A percentile compares a stretch with the other conserved stretches of the same genome.
Evolutionary conservation across 1,140 invertebrate genomes (phyloP).

Genomic region (Dendroctonus valens): DNA sequence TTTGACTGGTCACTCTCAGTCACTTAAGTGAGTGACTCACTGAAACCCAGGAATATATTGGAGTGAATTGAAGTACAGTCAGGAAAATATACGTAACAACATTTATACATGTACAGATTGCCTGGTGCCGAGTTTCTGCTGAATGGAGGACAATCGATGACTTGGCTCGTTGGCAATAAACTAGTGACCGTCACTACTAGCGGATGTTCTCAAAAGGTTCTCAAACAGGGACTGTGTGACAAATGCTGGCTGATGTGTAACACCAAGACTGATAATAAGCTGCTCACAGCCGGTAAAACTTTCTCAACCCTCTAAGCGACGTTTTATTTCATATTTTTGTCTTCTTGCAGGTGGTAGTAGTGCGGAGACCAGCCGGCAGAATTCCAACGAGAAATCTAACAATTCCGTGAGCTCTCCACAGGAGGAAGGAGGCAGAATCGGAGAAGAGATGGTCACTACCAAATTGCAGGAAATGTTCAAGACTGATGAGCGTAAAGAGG

Average conservation of each 20-base stretch:
- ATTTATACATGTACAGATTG: too few species aligned
- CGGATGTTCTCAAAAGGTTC: conserved; percentile 81
- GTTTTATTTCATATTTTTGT: not conserved
- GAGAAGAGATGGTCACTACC: conserved; percentile 40
- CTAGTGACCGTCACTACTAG: conserved; percentile 92
- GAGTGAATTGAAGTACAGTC: too few species aligned
- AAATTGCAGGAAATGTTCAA: conserved; percentile 43
- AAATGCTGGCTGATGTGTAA: conserved; percentile 68
- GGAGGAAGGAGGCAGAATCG: conserved; percentile 37
- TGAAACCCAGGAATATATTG: too few species aligned
- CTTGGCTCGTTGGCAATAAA: conserved; percentile 90
- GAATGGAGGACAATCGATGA: conserved; percentile 76
- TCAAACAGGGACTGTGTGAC: conserved; percentile 84
- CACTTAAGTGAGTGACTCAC: too few species aligned
- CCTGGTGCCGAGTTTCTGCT: conserved; percentile 83
- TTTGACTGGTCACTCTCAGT: too few species aligned
- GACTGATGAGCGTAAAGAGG: conserved; percentile 29
- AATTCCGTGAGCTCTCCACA: conserved; percentile 43
- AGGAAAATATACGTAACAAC: too few species aligned
- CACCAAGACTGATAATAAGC: conserved; percentile 33
- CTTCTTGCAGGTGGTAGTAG: conserved; percentile 34
- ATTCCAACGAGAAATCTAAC: conserved; percentile 47
- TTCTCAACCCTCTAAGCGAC: not conserved
- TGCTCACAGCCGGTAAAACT: conserved; percentile 21
- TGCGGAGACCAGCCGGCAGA: conserved; percentile 45